Base-by-base conservation (phyloP, 35 echinoderm and acorn worm species). In the Chiridota heheva region DNA sequence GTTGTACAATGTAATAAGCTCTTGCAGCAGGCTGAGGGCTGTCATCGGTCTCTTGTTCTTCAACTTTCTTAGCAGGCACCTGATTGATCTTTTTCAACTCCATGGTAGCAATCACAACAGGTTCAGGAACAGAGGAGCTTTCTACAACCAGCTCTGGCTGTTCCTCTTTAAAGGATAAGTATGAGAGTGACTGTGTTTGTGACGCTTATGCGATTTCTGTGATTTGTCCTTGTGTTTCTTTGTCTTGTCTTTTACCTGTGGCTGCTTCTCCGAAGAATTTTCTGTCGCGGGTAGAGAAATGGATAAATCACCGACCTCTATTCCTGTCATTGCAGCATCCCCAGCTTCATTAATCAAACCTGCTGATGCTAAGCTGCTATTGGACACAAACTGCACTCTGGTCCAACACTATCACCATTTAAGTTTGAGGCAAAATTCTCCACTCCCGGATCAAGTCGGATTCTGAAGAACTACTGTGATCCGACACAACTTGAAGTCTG, bases 1-100 rank as follows among this genome's bases (percentile, higher is more conserved):
- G 83, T 44, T 88, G 47, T 5, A 96, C 92, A 57, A 96, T 96
- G 67, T 96, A 96, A 73, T 96, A 96, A 44, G 74, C 92, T 58
- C 84, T 46, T 29, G 84, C 74, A 1, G 82, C 72, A 22, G 57
- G 36, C 7, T 27, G 36, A 27, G 59, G 65, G 28, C 86, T 91
- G 36, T 65, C 82, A 13, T 84, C 88, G 8, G 28, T 34, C 49
- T 81, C 79, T 0, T 67, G 46, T 42, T 80, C 70, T 12, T 69
- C 72, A 63, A 73, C 51, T 78, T 78, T 78, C 53, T 62, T 78
- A 58, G 75, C 40, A 58, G 58, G 51, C 1, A 37, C 27, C 20
- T 49, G 75, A 61, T 8, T 78, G 32, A 60, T 57, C 16, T 57
- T 78, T 37, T 60, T 49, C 32, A 17, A 28, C 53, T 78, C 75